These are phyloP conservation scores for Orientallactaga bullata DNA, from an alignment of 2,113 vertebrate species.

Conservation along the genomic window DNA sequence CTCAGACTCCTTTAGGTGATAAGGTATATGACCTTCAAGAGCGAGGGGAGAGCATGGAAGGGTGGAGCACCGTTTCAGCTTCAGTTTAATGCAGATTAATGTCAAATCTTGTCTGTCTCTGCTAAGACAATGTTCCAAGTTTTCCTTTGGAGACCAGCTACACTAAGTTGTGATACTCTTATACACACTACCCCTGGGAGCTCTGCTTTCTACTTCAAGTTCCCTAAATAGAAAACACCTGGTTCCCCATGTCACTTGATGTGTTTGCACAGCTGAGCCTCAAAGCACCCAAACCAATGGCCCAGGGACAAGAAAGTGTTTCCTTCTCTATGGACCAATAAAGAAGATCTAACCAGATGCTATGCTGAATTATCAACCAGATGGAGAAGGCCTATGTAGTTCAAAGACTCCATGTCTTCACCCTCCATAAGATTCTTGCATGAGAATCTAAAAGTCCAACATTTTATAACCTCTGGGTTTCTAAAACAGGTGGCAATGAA, in stretches of 20 bases:
- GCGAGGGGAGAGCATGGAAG: not conserved
- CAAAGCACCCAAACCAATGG: slow-evolving; percentile 4
- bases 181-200: not conserved
- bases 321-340: slow-evolving; percentile 46
- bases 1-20: not conserved
- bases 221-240: slow-evolving; percentile 10
- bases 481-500: slow-evolving; percentile 60
- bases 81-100: not conserved
- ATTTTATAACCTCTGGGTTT: slow-evolving; percentile 45
- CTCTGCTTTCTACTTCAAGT: slow-evolving; percentile 9
- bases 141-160: slow-evolving; percentile 5
- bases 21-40: not conserved
- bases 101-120: not conserved
- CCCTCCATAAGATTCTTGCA: slow-evolving; percentile 8
- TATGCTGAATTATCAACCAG: not conserved
- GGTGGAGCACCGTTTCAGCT: not conserved
- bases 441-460: not conserved
- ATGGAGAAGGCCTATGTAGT: not conserved
- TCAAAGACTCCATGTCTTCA: not conserved
- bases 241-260: not conserved
- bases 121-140: not conserved
- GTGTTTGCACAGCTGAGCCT: not conserved
- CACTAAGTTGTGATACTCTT: not conserved
- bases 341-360: not conserved
- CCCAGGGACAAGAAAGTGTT: not conserved